phyloP scores from a whole-genome alignment of 1,140 invertebrate genomes.

The Drosophila eugracilis region DNA sequence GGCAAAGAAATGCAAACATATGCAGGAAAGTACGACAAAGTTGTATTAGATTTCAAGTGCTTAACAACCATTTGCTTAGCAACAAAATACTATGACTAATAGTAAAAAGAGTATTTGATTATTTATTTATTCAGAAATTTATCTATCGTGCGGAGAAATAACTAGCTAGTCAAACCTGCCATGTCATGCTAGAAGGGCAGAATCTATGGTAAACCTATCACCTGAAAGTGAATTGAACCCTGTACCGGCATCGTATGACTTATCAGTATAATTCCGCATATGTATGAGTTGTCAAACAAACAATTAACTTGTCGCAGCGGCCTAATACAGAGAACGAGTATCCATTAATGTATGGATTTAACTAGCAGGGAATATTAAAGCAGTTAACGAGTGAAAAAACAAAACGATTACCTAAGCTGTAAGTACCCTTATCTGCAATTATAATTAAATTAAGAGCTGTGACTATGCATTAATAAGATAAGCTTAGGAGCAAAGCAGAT shows the following conservation, averaged over 20 bases:
- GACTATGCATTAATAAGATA: neutral
- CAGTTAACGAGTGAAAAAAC: neutral
- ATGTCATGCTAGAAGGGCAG: constrained; percentile 47
- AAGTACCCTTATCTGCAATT: neutral
- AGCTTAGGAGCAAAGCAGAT: neutral
- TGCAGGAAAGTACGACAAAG: neutral
- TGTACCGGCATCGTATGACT: constrained; percentile 32
- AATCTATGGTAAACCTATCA: constrained; percentile 11
- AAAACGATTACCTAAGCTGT: neutral
- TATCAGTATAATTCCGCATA: constrained; percentile 25
- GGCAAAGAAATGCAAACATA: neutral
- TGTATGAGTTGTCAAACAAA: neutral
- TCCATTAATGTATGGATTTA: neutral
- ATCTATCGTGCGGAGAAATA: neutral
- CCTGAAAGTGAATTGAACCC: constrained; percentile 55
- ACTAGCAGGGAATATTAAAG: neutral
- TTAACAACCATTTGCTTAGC: neutral
- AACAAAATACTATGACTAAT: neutral
- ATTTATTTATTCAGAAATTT: neutral
- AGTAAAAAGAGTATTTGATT: neutral
- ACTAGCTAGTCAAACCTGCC: constrained; percentile 13
- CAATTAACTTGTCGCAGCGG: constrained; percentile 8
- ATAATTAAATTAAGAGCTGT: neutral
- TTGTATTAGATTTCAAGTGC: neutral
- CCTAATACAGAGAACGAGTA: constrained; percentile 4